phyloP scores from a whole-genome alignment of 92 coral and sea anemone species.

The Epizoanthus ramosus region DNA sequence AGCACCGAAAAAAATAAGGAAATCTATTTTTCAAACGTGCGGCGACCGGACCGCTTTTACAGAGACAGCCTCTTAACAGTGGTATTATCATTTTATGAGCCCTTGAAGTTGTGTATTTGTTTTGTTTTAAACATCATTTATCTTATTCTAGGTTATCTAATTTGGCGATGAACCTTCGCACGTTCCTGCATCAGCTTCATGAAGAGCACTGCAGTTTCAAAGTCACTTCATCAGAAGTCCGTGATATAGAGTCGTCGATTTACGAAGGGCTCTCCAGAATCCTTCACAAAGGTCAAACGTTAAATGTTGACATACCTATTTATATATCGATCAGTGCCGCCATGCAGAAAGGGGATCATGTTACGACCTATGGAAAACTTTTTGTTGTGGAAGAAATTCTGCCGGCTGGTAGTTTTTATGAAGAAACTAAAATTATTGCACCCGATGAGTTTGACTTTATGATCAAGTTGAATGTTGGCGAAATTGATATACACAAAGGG shows the following conservation, averaged over 20 bases:
- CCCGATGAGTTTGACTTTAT: conserved; percentile 40
- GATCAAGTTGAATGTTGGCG: conserved; percentile 46
- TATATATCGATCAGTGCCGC: background rate
- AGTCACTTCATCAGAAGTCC: conserved; percentile 45
- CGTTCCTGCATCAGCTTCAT: conserved; percentile 32
- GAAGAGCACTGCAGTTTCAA: conserved; percentile 39
- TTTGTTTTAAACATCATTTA: no score
- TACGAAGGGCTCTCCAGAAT: conserved; percentile 38
- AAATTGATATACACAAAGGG: conserved; percentile 21
- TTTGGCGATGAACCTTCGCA: conserved; percentile 28
- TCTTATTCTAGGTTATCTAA: conserved; percentile 13
- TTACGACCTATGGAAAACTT: conserved; percentile 50
- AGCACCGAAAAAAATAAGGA: no score
- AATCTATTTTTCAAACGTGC: no score
- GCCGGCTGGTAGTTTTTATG: conserved; percentile 35
- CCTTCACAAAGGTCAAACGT: conserved; percentile 31
- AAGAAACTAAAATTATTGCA: conserved; percentile 33
- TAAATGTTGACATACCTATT: conserved; percentile 18
- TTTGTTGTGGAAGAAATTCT: conserved; percentile 41
- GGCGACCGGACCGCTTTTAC: no score
- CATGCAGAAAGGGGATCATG: conserved; percentile 13
- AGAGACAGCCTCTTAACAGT: no score
- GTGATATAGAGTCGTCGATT: conserved; percentile 42
- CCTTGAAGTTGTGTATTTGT: no score
- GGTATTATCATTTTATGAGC: no score